These are phyloP conservation scores for Cyrtodaria siliqua DNA, from an alignment of 2,888 invertebrate genomes.

Conservation along the genomic window DNA sequence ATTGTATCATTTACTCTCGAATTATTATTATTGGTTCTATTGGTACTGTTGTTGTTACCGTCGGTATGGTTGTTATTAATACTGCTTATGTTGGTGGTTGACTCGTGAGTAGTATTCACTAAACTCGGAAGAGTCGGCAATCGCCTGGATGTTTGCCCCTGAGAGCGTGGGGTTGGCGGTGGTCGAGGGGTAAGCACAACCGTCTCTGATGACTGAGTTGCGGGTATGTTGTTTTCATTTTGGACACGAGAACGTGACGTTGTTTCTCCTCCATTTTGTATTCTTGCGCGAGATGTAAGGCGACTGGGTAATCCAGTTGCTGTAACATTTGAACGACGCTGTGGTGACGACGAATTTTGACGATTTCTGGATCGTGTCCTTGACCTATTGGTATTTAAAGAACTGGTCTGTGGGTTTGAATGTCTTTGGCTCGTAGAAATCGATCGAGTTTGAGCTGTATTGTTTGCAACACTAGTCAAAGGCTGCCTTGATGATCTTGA, in stretches of 20 bases:
- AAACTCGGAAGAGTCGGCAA: constrained; percentile 70
- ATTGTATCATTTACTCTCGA: not conserved
- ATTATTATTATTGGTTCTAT: not conserved
- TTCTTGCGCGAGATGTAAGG: constrained; percentile 53
- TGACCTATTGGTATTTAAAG: constrained; percentile 25
- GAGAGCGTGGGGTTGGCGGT: constrained; percentile 58
- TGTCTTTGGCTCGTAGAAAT: constrained; percentile 12
- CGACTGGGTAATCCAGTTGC: constrained; percentile 42
- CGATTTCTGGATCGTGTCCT: constrained; percentile 40
- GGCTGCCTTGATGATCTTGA: not conserved
- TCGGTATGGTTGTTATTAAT: constrained; percentile 33
- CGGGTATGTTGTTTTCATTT: constrained; percentile 11
- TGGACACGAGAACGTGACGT: not conserved
- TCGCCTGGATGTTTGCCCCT: constrained; percentile 54
- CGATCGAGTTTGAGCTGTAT: constrained; percentile 4
- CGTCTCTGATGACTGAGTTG: not conserved
- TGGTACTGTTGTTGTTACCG: constrained; percentile 42
- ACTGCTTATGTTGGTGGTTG: constrained; percentile 37
- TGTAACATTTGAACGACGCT: constrained; percentile 37
- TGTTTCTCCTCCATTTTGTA: constrained; percentile 39
- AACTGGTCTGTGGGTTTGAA: constrained; percentile 1
- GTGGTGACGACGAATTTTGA: constrained; percentile 36
- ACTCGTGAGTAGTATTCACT: constrained; percentile 19
- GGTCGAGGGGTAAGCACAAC: constrained; percentile 64
- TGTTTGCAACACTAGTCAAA: constrained; percentile 12